Conservation (phyloP, 2,888 invertebrate genomes). For the Drosophila pseudotalamancana region DNA sequence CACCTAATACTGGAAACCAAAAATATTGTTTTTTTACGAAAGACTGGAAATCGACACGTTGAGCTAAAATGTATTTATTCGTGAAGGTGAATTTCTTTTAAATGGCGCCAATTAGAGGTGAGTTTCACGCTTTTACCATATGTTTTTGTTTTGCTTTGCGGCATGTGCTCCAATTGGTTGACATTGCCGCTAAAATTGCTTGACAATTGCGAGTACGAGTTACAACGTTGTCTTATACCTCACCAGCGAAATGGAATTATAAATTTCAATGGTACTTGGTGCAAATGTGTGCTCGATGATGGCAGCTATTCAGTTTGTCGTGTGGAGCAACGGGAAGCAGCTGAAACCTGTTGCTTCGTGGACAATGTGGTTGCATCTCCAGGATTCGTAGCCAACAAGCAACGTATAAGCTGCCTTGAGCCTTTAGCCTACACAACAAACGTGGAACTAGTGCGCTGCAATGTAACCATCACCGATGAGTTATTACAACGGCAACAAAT, state of each 20-base stretch:
- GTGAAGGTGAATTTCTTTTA: background rate
- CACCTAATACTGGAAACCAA: too few species aligned
- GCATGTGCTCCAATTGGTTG: slow-evolving; percentile 53
- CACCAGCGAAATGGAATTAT: background rate
- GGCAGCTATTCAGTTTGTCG: slow-evolving; percentile 59
- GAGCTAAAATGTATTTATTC: too few species aligned
- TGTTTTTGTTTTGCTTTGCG: slow-evolving; percentile 18
- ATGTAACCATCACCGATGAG: slow-evolving; percentile 40
- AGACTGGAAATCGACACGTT: too few species aligned
- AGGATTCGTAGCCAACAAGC: slow-evolving; percentile 13
- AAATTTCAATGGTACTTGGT: slow-evolving; percentile 43
- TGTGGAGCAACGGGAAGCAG: slow-evolving; percentile 45
- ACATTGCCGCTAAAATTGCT: slow-evolving; percentile 57
- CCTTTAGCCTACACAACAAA: background rate
- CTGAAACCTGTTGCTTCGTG: slow-evolving; percentile 67
- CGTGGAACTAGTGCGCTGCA: slow-evolving; percentile 30
- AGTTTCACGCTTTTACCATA: background rate
- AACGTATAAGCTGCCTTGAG: slow-evolving; percentile 36
- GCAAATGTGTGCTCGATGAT: slow-evolving; percentile 58
- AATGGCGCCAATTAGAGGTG: slow-evolving; percentile 9
- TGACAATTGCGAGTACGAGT: slow-evolving; percentile 44
- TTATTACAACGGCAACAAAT: slow-evolving; percentile 30
- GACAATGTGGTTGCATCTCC: slow-evolving; percentile 64
- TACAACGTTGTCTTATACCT: slow-evolving; percentile 53
- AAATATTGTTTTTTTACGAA: background rate